Conservation (phyloP, 2,888 invertebrate genomes). For the Tetragnatha montana region DNA sequence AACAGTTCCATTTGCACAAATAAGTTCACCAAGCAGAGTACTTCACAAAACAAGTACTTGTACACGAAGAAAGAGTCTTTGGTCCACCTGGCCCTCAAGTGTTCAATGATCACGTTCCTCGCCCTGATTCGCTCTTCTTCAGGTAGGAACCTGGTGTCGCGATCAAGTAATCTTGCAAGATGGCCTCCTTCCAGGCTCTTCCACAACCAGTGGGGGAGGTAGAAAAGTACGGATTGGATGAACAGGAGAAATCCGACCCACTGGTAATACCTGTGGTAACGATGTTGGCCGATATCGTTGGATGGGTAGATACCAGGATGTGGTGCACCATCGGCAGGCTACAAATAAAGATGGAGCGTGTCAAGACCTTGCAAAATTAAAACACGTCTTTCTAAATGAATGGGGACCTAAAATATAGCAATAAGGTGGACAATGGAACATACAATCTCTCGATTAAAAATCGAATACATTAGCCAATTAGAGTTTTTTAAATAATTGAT, state of each 20-base stretch:
- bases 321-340: conserved; percentile 76
- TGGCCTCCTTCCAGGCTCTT: conserved; percentile 80
- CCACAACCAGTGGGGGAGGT: conserved; percentile 96
- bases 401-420: no score
- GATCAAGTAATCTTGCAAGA: conserved; percentile 48
- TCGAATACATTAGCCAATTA: no score
- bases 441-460: no score
- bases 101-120: conserved; percentile 93
- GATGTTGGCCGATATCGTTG: conserved; percentile 58
- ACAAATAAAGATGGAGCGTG: neutral
- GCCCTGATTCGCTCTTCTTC: conserved; percentile 95
- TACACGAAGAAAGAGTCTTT: conserved; percentile 75
- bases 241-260: conserved; percentile 98
- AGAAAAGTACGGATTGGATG: conserved; percentile 95
- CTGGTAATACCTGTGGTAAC: conserved; percentile 86
- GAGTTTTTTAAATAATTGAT: no score
- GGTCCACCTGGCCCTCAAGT: conserved; percentile 91
- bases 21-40: conserved; percentile 74
- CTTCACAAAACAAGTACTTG: conserved; percentile 64
- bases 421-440: no score
- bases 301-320: conserved; percentile 83
- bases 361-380: no score
- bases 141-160: conserved; percentile 84
- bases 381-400: no score
- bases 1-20: conserved; percentile 76